Evolutionary conservation across 2,797 vertebrate species (phyloP), one percentile per base, ranked within the genome.

Genomic region (Sebastes kiyomatsui): DNA sequence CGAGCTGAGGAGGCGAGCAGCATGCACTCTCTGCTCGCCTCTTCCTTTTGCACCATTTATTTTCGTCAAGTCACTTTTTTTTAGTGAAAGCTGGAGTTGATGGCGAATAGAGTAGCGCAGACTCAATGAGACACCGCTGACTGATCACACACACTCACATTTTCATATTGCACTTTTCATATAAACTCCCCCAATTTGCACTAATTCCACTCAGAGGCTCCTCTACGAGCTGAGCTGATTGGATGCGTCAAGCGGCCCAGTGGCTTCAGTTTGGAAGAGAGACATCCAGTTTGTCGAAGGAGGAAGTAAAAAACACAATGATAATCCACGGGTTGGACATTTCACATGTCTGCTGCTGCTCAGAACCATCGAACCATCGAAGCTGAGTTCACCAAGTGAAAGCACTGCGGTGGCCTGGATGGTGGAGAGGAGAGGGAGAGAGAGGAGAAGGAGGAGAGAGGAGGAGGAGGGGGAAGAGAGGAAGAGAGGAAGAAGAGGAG

Each of bases 341-440:
- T 59, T 64, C 70, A 59, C 38, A 52, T 75, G 14, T 35, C 10
- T 64, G 74, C 80, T 69, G 79, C 83, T 42, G 83, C 65, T 80
- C 77, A 11, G 38, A 38, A 38, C 35, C 33, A 35, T 35, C 33
- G 4, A 38, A 38, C 35, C 35, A 38, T 38, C 35, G 35, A 35
- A 33, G 32, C 32, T 33, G 9, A 10, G 32, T 33, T 33, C 32
- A 59, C n/a, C 83, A 22, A 27, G 78, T 9, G 18, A 80, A 76
- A 77, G 81, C 89, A 75, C 82, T 89, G 89, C 81, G 55, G 84
- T 74, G 84, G 81, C 75, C 79, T 75, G 80, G 4, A 0, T 38
- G 75, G 23, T 60, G 68, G 65, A 55, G 66, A 33, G 35, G 75
- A 49, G 72, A 42, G 22, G 42, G 59, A 18, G 8, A 46, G 42